Base-by-base conservation (phyloP, 2,888 invertebrate species). In the Catocala sponsa region DNA sequence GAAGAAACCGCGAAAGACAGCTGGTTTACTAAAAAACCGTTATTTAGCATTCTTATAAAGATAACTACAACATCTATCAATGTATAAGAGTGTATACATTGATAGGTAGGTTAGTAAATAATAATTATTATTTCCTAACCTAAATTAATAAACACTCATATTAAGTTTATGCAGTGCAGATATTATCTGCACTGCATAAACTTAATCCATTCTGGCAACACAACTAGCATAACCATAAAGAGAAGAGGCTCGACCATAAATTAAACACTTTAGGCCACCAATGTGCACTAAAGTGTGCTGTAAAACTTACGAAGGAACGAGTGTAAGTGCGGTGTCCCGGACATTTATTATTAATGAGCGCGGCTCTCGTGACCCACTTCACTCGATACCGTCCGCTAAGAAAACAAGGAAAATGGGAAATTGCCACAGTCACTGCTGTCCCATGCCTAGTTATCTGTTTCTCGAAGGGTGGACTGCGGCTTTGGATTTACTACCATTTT, bases 351-450 rank as follows among this genome's bases (percentile, higher is more conserved):
- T 89, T 84, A 82, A 89, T 83, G 86, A 79, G 76, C 60, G 69
- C 73, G 68, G 80, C 61, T 76, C 79, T 70, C 65, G 56, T 85
- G 87, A 86, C 90, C 90, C 66, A 87, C 68, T 87, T 88, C 63
- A 49, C 60, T 58, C 70, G 63, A 59, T 48, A 55, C 55, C 67
- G 59, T 65, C 58, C 67, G 58, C 57, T 68, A 65, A 79, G 72
- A 81, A 59, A 80, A 70, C 67, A 68, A 63, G 66, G 71, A 67
- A 73, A 81, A 67, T 57, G 56, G 67, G 68, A 77, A 80, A 80
- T 72, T 65, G 68, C 63, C 54, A 35, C 6, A 12, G 33, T 62
- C 54, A 35, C 6, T 25, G 33, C 48, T 25, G 47, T 42, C 10
- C 2, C 4, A 1, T 25, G 25, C 25, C 25, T 25, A 25, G 25